These are phyloP conservation scores for Reticulitermes lucifugus DNA, from an alignment of 2,888 invertebrate species.

Conservation along the genomic window DNA sequence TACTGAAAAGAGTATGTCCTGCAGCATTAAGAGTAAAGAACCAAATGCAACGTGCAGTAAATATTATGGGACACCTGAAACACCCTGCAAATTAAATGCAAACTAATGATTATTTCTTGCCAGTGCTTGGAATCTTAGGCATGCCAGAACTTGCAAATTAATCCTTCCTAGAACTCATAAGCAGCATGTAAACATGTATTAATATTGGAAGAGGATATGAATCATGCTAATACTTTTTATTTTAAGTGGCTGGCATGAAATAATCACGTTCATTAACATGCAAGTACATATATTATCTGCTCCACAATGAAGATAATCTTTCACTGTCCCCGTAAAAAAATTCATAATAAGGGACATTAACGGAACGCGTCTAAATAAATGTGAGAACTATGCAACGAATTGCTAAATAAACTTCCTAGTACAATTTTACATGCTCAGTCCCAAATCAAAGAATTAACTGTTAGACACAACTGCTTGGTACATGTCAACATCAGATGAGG, in stretches of 20 bases:
- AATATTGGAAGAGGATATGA: too few relatives aligned
- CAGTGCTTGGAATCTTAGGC: neutral
- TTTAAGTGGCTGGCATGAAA: neutral
- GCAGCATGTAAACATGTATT: too few relatives aligned
- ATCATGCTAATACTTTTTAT: neutral
- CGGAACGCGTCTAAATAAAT: neutral
- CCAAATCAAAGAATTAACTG: too few relatives aligned
- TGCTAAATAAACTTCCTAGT: neutral
- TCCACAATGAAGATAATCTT: neutral
- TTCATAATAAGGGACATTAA: too few relatives aligned
- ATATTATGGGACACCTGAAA: slow-evolving; percentile 14
- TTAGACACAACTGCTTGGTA: too few relatives aligned
- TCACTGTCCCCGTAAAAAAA: neutral
- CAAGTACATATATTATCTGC: slow-evolving; percentile 2
- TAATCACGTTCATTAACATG: slow-evolving; percentile 6
- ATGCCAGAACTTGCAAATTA: too few relatives aligned
- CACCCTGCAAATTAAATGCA: slow-evolving; percentile 35
- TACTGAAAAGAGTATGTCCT: slow-evolving; percentile 39
- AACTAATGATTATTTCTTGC: slow-evolving; percentile 10
- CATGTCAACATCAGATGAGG: too few relatives aligned
- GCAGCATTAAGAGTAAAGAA: slow-evolving; percentile 50
- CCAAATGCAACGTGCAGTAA: slow-evolving; percentile 38
- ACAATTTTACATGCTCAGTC: neutral
- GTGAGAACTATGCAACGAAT: neutral
- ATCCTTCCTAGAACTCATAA: too few relatives aligned